Percentiles rank a stretch among this genome's conserved stretches.
Conservation (phyloP, 2,113 vertebrate genomes). For the Anhinga rufa region DNA sequence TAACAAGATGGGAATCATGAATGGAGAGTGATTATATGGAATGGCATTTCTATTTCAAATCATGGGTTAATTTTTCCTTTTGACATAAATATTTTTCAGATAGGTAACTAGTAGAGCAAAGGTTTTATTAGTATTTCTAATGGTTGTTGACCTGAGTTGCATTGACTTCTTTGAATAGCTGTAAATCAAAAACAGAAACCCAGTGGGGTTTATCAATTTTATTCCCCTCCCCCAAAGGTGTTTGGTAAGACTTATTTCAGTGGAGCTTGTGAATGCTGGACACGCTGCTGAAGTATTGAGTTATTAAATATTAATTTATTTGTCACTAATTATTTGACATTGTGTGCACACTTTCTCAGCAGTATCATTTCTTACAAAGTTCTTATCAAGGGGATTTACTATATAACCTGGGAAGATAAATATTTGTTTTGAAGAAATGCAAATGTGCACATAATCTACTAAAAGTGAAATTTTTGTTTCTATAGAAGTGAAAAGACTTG, state of each 20-base stretch:
- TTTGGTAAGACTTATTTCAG: conserved; percentile 28
- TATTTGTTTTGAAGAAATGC: conserved; percentile 45
- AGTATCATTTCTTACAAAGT: conserved; percentile 36
- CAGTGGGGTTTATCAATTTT: conserved; percentile 39
- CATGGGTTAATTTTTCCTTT: conserved; percentile 45
- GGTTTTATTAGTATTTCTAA: conserved; percentile 29
- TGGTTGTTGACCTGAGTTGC: conserved; percentile 29
- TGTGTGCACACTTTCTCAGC: conserved; percentile 65
- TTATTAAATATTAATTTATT: conserved; percentile 75
- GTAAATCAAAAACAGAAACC: conserved; percentile 42
- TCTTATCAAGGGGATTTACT: conserved; percentile 29
- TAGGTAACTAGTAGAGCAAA: conserved; percentile 47
- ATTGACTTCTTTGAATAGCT: conserved; percentile 33
- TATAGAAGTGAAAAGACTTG: conserved; percentile 2
- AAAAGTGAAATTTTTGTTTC: conserved; percentile 39
- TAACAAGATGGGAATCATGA: not conserved
- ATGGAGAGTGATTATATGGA: conserved; percentile 20
- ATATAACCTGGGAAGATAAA: not conserved
- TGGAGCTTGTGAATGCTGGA: conserved; percentile 42
- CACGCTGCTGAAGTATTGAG: conserved; percentile 51
- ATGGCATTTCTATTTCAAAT: conserved; percentile 36
- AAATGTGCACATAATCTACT: conserved; percentile 41
- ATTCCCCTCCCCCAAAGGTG: conserved; percentile 46
- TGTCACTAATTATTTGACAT: conserved; percentile 67
- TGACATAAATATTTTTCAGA: conserved; percentile 25